These are phyloP conservation scores for Andrena minutula DNA, from an alignment of 2,888 invertebrate species.

Conservation along the genomic window DNA sequence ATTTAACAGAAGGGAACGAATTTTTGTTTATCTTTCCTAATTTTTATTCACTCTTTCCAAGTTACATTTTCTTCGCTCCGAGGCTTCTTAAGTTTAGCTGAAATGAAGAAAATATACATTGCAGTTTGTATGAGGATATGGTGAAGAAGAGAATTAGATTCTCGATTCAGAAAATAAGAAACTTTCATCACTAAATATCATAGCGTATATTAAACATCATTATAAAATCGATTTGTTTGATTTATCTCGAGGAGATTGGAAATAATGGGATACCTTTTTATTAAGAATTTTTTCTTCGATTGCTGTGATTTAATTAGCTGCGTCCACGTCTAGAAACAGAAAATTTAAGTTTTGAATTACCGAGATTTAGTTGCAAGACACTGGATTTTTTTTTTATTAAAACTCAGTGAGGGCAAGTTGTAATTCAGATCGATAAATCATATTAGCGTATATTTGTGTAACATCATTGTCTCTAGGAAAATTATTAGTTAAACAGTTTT, in stretches of 20 bases:
- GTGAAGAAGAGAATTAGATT: neutral
- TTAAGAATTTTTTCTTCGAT: neutral
- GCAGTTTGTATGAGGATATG: neutral
- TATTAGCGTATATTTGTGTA: constrained; percentile 80
- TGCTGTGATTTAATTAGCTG: neutral
- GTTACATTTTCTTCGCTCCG: neutral
- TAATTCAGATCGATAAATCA: constrained; percentile 74
- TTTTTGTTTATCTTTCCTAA: neutral
- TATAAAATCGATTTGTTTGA: constrained; percentile 17
- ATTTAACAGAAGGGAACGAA: neutral
- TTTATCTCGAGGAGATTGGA: neutral
- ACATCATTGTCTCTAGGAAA: constrained; percentile 44
- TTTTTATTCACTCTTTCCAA: neutral
- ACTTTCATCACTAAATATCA: constrained; percentile 57
- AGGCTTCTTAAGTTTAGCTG: neutral
- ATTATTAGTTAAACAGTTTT: neutral
- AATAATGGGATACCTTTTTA: constrained; percentile 18
- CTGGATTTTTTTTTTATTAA: neutral
- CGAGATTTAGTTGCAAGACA: neutral
- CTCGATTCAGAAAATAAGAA: constrained; percentile 34
- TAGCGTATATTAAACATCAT: constrained; percentile 73
- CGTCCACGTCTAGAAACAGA: constrained; percentile 6
- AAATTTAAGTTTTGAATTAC: neutral
- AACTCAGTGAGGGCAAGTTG: constrained; percentile 82
- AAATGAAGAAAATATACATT: constrained; percentile 23